A percentile compares a stretch with the other conserved stretches of the same genome.
Evolutionary conservation across 2,888 invertebrate genomes (phyloP).

Genomic region (Rhabditophanes sp.): DNA sequence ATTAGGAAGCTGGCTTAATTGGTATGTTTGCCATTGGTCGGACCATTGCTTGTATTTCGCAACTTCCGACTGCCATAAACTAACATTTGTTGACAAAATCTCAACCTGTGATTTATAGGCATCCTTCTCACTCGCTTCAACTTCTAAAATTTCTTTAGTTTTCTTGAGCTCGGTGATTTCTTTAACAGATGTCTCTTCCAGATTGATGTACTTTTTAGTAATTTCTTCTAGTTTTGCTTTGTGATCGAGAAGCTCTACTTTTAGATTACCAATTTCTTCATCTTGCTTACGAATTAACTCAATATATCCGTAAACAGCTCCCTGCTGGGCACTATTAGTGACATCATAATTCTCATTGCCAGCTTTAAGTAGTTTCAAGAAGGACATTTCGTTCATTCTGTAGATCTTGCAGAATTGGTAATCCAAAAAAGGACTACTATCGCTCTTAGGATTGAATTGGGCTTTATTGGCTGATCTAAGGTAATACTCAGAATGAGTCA

Average conservation of each 20-base stretch:
- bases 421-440: constrained; percentile 70
- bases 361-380: too few relatives aligned
- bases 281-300: too few relatives aligned
- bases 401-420: constrained; percentile 83
- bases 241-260: constrained; percentile 6
- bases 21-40: constrained; percentile 39
- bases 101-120: neutral
- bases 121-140: neutral
- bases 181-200: too few relatives aligned
- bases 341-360: too few relatives aligned
- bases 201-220: too few relatives aligned
- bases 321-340: too few relatives aligned
- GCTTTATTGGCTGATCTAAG: constrained; percentile 80
- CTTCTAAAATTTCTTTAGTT: too few relatives aligned
- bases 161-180: too few relatives aligned
- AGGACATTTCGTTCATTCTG: too few relatives aligned
- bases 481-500: constrained; percentile 73
- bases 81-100: constrained; percentile 10
- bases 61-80: constrained; percentile 35
- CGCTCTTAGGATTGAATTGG: constrained; percentile 61
- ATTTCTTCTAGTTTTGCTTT: neutral
- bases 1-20: constrained; percentile 31
- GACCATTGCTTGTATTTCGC: constrained; percentile 34
- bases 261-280: too few relatives aligned
- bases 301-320: too few relatives aligned